A percentile compares a stretch with the other conserved stretches of the same genome.
phyloP scores from a whole-genome alignment of 2,888 invertebrate genomes.

The Lasioglossum calceatum region DNA sequence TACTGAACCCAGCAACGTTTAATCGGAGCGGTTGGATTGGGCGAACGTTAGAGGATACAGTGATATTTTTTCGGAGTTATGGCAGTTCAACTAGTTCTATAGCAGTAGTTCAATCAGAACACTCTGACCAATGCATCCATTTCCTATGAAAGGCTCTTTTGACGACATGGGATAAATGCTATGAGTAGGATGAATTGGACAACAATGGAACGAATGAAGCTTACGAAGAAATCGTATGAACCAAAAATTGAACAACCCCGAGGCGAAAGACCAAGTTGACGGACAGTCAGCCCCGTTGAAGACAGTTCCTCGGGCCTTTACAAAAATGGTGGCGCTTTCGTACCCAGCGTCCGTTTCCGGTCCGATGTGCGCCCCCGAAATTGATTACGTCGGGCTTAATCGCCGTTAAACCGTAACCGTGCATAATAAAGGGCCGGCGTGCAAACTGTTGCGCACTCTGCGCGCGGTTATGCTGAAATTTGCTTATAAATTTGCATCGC shows the following conservation, averaged over 20 bases:
- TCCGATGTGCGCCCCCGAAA: constrained; percentile 33
- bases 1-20: neutral
- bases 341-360: constrained; percentile 1
- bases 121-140: neutral
- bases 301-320: neutral
- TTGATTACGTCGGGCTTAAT: constrained; percentile 60
- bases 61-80: neutral
- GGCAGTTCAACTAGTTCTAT: neutral
- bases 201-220: neutral
- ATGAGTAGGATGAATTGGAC: neutral
- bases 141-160: too few species aligned
- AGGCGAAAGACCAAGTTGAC: neutral
- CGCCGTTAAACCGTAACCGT: constrained; percentile 57
- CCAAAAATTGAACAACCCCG: neutral
- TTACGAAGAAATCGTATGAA: neutral
- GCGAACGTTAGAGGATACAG: neutral
- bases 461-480: constrained; percentile 58
- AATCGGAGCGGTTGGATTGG: neutral
- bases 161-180: neutral
- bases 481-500: constrained; percentile 62
- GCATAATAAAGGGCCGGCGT: constrained; percentile 56
- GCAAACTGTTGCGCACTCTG: constrained; percentile 57
- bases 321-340: constrained; percentile 14
- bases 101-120: neutral
- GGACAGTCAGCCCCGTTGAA: neutral